Evolutionary conservation across 2,113 vertebrate species (phyloP).

Genomic region (Xiphophorus couchianus): DNA sequence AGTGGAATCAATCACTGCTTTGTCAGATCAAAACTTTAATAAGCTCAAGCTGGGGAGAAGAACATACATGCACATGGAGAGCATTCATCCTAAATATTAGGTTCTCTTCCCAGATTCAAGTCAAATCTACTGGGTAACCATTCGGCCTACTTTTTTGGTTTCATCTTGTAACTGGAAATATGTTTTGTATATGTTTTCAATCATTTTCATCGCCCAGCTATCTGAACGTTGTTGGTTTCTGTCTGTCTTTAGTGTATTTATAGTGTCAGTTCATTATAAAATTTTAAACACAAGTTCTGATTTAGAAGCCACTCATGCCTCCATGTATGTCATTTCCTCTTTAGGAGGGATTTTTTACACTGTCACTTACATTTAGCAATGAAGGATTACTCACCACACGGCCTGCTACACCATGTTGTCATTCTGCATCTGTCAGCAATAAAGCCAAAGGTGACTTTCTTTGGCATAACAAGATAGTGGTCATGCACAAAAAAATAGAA

Average conservation of each 20-base stretch:
- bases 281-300: background rate
- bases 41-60: no score
- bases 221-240: no score
- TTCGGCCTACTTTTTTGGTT: no score
- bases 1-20: no score
- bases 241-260: background rate
- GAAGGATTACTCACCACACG: conserved; percentile 2
- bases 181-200: no score
- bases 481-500: background rate
- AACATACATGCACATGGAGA: no score
- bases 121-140: no score
- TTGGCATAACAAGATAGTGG: background rate
- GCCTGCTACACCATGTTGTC: conserved; percentile 8
- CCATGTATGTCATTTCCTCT: background rate
- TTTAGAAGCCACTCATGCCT: background rate
- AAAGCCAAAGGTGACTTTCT: conserved; percentile 1
- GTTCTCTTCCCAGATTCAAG: no score
- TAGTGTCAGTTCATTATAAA: background rate
- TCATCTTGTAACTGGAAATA: no score
- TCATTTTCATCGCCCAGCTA: no score
- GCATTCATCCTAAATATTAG: no score
- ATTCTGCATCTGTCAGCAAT: background rate
- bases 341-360: background rate
- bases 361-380: background rate
- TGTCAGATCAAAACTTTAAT: no score